These are phyloP conservation scores for Paralvinella palmiformis DNA, from an alignment of 1,140 invertebrate species.

Conservation along the genomic window DNA sequence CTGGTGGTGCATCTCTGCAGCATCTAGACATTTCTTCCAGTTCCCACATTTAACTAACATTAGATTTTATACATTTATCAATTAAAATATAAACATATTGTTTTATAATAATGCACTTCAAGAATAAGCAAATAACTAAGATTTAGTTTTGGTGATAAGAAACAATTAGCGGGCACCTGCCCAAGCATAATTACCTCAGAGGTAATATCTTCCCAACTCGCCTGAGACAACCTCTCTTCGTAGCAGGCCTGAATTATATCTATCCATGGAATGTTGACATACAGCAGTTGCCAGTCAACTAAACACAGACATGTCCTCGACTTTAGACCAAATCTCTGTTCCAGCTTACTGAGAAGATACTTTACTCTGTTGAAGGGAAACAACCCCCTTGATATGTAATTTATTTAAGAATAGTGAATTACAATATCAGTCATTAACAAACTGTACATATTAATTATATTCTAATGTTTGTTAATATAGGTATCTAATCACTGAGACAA, in stretches of 20 bases:
- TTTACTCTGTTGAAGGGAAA: no score
- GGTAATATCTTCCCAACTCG: not conserved
- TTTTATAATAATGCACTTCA: not conserved
- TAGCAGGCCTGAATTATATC: constrained; percentile 34
- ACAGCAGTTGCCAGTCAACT: constrained; percentile 28
- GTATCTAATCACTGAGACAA: no score
- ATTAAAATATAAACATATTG: not conserved
- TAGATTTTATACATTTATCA: not conserved
- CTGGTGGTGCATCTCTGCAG: no score
- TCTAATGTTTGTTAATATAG: no score
- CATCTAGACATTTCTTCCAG: not conserved
- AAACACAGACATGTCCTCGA: constrained; percentile 26
- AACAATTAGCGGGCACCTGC: not conserved
- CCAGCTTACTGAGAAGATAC: constrained; percentile 1
- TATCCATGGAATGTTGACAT: constrained; percentile 37
- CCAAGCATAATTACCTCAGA: not conserved
- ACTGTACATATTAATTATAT: not conserved
- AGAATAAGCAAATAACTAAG: not conserved
- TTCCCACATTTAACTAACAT: not conserved
- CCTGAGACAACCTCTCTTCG: constrained; percentile 25
- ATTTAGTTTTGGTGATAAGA: not conserved
- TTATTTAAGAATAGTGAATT: not conserved
- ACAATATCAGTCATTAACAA: not conserved
- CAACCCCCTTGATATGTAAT: no score
- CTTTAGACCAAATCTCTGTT: constrained; percentile 27